These are phyloP conservation scores for Aeoliscus strigatus DNA, from an alignment of 2,797 vertebrate species.

Conservation along the genomic window DNA sequence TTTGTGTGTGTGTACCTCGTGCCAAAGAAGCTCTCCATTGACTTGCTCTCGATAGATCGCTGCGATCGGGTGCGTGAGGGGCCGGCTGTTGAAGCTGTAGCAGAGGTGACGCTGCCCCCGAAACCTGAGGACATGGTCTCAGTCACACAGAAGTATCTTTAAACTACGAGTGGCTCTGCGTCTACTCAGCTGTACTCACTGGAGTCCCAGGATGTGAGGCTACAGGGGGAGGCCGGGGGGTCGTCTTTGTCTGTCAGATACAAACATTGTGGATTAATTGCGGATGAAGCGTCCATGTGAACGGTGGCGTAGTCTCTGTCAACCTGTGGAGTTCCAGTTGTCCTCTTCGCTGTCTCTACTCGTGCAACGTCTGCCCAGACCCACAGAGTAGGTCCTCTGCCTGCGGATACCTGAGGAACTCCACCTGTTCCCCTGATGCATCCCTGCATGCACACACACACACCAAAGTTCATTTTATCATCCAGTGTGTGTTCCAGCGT, in stretches of 20 bases:
- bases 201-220: conserved; percentile 79
- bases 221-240: conserved; percentile 74
- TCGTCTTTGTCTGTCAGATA: conserved; percentile 72
- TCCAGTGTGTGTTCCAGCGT: no score
- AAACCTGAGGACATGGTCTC: no score
- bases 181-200: conserved; percentile 62
- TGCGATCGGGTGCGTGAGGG: conserved; percentile 70
- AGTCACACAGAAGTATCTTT: conserved; percentile 10
- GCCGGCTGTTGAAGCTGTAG: conserved; percentile 51
- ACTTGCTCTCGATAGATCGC: conserved; percentile 82
- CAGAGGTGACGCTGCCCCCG: conserved; percentile 48
- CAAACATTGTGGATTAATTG: conserved; percentile 48
- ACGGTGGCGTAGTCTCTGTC: conserved; percentile 2
- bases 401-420: conserved; percentile 56
- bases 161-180: no score
- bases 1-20: conserved; percentile 72
- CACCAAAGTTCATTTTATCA: no score
- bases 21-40: conserved; percentile 79
- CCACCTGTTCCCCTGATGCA: conserved; percentile 50
- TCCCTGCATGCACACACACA: conserved; percentile 45
- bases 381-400: conserved; percentile 62
- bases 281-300: conserved; percentile 4
- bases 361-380: conserved; percentile 64
- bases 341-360: conserved; percentile 71
- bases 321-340: conserved; percentile 69